Percentiles rank a stretch among this genome's conserved stretches.
phyloP scores from a whole-genome alignment of 2,888 invertebrate species.

The Vanessa cardui region DNA sequence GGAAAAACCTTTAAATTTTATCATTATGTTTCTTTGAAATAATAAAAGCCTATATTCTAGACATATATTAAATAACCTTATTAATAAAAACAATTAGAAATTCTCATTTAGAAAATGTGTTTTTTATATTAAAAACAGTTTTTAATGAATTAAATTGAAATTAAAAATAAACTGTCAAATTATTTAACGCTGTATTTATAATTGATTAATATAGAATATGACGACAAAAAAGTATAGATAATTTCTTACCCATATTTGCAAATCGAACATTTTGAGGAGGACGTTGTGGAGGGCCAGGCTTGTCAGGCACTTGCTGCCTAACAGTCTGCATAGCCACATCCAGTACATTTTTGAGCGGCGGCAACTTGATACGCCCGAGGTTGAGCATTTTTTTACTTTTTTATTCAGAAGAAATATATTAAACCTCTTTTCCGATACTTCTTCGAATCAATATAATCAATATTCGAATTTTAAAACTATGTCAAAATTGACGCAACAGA shows the following conservation, averaged over 20 bases:
- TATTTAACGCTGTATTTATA: too few relatives aligned
- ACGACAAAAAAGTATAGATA: not conserved
- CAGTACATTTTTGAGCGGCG: slow-evolving; percentile 88
- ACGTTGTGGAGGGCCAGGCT: slow-evolving; percentile 75
- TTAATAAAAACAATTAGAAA: too few relatives aligned
- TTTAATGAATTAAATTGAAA: too few relatives aligned
- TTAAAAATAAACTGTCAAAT: too few relatives aligned
- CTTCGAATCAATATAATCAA: slow-evolving; percentile 28
- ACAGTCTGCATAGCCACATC: slow-evolving; percentile 93
- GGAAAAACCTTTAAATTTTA: too few relatives aligned
- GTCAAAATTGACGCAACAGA: slow-evolving; percentile 50
- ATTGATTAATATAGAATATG: not conserved
- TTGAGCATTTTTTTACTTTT: slow-evolving; percentile 62
- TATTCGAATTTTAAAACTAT: slow-evolving; percentile 37
- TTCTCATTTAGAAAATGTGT: too few relatives aligned
- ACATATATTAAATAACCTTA: too few relatives aligned
- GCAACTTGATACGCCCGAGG: slow-evolving; percentile 84
- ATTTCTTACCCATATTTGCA: slow-evolving; percentile 73
- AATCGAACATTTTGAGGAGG: slow-evolving; percentile 81
- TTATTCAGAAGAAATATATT: slow-evolving; percentile 27
- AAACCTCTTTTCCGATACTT: slow-evolving; percentile 31
- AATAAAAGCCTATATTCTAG: too few relatives aligned
- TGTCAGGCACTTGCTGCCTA: slow-evolving; percentile 89
- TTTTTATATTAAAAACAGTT: too few relatives aligned
- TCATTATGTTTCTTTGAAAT: too few relatives aligned